Evolutionary conservation across 1,140 invertebrate genomes (phyloP), one percentile per base, ranked within the genome.

Genomic region (Habropoda laboriosa): DNA sequence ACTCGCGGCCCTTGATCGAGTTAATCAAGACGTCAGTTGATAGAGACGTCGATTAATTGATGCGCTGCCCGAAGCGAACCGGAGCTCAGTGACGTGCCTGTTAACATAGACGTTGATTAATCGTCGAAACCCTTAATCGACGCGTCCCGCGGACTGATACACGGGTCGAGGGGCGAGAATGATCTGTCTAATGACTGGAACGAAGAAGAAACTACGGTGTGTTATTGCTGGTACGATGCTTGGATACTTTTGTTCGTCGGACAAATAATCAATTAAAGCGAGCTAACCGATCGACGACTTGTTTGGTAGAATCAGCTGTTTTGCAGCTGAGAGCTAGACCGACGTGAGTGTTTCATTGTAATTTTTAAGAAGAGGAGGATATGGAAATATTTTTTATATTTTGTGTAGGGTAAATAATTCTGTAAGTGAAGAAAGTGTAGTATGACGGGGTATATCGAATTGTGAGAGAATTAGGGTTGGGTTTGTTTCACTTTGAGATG

Each of bases 1-100:
- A 32, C 10, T 16, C 32, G 32, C 32, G 16, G n/a, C 32, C 45
- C 55, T 38, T 40, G 75, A 76, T 76, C 74, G 21, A 78, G 75
- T 78, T 78, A 78, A 78, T 78, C 67, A 71, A 78, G 75, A 78
- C 75, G 75, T 78, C 75, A 71, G 75, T 78, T 71, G 67, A 78
- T 78, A 71, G 75, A 78, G 75, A 78, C 75, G 68, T 78, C 75
- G 75, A 78, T 78, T 78, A 78, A 78, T 78, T 51, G 75, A 78
- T 78, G 75, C 66, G 42, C 75, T 40, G 55, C 21, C 16, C 45
- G 35, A 27, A 6, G n/a, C n/a, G 32, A 7, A 18, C 24, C 24
- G 55, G 75, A 51, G 75, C 75, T 78, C 75, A 49, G 66, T 32
- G 67, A 78, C 75, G 75, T 38, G 75, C 57, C 75, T 78, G 75